Base-by-base conservation (phyloP, 1,140 invertebrate genomes). In the Hycleus phaleratus region DNA sequence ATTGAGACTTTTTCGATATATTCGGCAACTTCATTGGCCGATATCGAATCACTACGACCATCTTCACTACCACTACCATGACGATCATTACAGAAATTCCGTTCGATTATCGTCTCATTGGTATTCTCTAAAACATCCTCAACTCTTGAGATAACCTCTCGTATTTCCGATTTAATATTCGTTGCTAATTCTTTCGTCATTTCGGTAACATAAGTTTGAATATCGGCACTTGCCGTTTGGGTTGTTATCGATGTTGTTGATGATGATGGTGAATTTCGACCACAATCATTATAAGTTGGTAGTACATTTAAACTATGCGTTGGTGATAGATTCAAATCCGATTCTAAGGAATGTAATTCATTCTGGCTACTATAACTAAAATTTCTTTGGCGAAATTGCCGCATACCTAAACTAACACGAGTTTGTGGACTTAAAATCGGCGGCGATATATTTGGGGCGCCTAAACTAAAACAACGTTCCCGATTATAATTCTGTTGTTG, bases 81-180 rank as follows among this genome's bases (percentile, higher is more conserved):
- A 48, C 64, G 59, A 32, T 71, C 69, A 49, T 66, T 62, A 18
- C 26, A 42, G 26, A 42, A 69, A 75, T 76, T 8, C 73, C 72
- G 55, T 78, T 60, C 5, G 68, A 64, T 55, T 67, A 58, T 32
- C 0, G 7, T 32, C 32, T 7, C 18, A 1, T 82, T 80, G 2
- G 79, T 81, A 66, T 86, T 85, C 25, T 85, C 86, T 3, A 88
- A 69, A 32, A 85, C 85, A 69, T 88, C 85, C 59, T 87, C 85
- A 0, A 90, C 87, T 71, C 84, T 83, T 1, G 83, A 86, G 50
- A 89, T 89, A 0, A 90, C 86, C 73, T 84, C 86, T 2, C 87
- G 75, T 24, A 90, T 86, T 77, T 89, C 87, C 3, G 86, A 89
- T 70, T 89, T 90, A 6, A 90, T 86, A 72, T 88, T 87, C 5